Percentiles rank a stretch among this genome's conserved stretches.
phyloP scores from a whole-genome alignment of 1,140 invertebrate species.

The Palaemon carinicauda region DNA sequence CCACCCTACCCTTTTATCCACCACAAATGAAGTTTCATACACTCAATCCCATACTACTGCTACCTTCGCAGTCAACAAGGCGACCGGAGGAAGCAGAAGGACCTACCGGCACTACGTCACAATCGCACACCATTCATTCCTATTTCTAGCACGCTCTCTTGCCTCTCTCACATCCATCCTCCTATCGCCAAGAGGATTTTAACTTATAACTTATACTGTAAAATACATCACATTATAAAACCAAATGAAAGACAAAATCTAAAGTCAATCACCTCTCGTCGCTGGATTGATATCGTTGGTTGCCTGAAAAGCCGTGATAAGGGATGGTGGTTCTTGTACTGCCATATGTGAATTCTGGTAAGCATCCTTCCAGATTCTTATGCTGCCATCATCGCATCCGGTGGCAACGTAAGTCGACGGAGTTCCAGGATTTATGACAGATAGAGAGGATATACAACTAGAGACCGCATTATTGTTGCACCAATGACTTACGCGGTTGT shows the following conservation, averaged over 20 bases:
- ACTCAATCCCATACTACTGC: too few species aligned
- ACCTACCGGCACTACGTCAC: too few species aligned
- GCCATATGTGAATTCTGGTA: background rate
- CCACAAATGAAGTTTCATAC: too few species aligned
- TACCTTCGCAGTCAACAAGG: too few species aligned
- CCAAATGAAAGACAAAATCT: background rate
- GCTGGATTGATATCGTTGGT: conserved; percentile 74
- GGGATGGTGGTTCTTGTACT: conserved; percentile 59
- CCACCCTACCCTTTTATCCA: too few species aligned
- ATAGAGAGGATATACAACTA: conserved; percentile 79
- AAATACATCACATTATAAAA: too few species aligned
- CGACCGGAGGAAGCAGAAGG: too few species aligned
- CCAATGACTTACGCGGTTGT: conserved; percentile 63
- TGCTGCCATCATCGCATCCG: conserved; percentile 80
- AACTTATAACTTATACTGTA: too few species aligned
- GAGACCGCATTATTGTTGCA: conserved; percentile 64
- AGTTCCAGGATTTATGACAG: conserved; percentile 92
- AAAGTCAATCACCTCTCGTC: conserved; percentile 62
- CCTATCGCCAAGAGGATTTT: too few species aligned
- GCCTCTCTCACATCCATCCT: too few species aligned
- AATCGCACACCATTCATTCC: too few species aligned
- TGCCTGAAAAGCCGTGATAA: conserved; percentile 85
- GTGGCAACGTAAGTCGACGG: conserved; percentile 73
- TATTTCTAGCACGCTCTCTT: too few species aligned
- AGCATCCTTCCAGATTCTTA: conserved; percentile 75